Conservation (phyloP, 2,113 vertebrate species). For the Menura novaehollandiae region DNA sequence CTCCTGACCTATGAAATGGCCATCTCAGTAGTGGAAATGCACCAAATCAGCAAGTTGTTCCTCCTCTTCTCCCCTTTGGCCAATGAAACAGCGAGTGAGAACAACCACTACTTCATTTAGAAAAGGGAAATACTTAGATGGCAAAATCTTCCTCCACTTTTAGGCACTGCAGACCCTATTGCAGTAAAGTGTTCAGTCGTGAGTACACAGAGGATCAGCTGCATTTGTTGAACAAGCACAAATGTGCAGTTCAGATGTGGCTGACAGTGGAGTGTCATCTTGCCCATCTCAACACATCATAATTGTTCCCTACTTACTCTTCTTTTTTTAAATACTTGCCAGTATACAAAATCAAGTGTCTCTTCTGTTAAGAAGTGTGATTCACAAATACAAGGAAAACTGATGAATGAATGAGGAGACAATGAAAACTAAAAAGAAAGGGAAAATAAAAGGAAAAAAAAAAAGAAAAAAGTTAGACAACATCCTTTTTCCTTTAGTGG, state of each 20-base stretch:
- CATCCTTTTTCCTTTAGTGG: not conserved
- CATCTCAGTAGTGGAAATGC: not conserved
- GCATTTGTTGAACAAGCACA: not conserved
- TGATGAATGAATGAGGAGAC: not conserved
- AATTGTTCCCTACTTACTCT: not conserved
- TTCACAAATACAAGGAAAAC: not conserved
- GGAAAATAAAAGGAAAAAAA: accelerated
- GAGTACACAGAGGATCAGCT: not conserved
- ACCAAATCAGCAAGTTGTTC: not conserved
- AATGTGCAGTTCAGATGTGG: not conserved
- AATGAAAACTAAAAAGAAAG: not conserved
- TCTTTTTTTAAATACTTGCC: not conserved
- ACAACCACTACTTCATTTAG: not conserved
- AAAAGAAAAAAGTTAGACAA: not conserved
- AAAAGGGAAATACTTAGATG: not conserved
- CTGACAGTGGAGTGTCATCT: not conserved
- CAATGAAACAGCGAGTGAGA: not conserved
- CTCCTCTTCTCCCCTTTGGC: not conserved
- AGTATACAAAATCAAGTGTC: not conserved
- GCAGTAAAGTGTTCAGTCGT: not conserved
- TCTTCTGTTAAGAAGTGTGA: not conserved
- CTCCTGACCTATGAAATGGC: not conserved
- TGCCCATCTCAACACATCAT: not conserved
- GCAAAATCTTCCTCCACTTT: not conserved
- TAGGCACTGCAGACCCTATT: not conserved